Conservation (phyloP, 1,140 invertebrate genomes). For the Aphelenchoides avenae region DNA sequence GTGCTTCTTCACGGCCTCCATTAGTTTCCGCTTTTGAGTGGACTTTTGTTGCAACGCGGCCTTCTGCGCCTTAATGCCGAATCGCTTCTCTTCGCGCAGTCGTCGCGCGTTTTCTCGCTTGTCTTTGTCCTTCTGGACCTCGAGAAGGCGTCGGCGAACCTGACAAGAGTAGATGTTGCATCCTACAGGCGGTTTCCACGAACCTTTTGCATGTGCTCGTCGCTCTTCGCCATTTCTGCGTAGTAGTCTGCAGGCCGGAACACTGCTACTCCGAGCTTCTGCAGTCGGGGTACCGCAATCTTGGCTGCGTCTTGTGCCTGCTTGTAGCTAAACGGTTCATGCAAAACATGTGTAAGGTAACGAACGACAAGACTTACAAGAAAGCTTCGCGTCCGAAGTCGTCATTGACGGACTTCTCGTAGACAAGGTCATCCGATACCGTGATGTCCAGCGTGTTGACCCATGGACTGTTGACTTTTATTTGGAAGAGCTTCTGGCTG, state of each 20-base stretch:
- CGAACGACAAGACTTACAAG: slow-evolving; percentile 56
- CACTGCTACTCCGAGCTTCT: slow-evolving; percentile 36
- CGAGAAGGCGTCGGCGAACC: slow-evolving; percentile 76
- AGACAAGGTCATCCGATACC: slow-evolving; percentile 15
- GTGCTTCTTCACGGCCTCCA: slow-evolving; percentile 63
- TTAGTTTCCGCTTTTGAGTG: slow-evolving; percentile 70
- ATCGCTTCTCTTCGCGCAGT: slow-evolving; percentile 81
- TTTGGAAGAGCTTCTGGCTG: slow-evolving; percentile 24
- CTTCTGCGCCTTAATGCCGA: slow-evolving; percentile 72
- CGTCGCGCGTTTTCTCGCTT: slow-evolving; percentile 82
- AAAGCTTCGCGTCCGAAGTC: slow-evolving; percentile 50
- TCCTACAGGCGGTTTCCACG: slow-evolving; percentile 31
- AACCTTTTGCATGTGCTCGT: slow-evolving; percentile 92
- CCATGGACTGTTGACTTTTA: slow-evolving; percentile 29
- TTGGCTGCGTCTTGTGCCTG: slow-evolving; percentile 48
- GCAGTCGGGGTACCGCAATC: slow-evolving; percentile 40
- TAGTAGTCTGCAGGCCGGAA: slow-evolving; percentile 84
- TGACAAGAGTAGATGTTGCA: slow-evolving; percentile 40
- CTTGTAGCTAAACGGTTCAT: slow-evolving; percentile 48
- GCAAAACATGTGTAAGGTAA: slow-evolving; percentile 3
- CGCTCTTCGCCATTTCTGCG: slow-evolving; percentile 96
- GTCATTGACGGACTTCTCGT: slow-evolving; percentile 29
- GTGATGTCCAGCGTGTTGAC: slow-evolving; percentile 48
- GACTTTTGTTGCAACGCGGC: slow-evolving; percentile 76
- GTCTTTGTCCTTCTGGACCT: slow-evolving; percentile 77